Base-by-base conservation (phyloP, 2,113 vertebrate genomes). In the Puma concolor region DNA sequence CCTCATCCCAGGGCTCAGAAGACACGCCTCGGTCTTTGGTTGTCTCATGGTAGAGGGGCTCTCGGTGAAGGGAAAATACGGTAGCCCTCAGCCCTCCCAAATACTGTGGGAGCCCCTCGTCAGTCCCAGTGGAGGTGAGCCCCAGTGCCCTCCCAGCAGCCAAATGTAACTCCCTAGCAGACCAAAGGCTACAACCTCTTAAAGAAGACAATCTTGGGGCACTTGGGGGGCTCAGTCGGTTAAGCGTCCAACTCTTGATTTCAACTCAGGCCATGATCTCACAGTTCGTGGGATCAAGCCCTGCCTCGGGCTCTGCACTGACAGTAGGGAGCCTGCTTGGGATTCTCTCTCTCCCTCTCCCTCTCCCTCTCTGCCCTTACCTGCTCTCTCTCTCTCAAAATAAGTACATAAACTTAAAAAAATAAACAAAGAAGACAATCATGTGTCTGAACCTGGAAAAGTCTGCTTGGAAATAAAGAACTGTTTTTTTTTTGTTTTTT, bases 401-500 rank as follows among this genome's bases (percentile, higher is more conserved):
- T 60, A 60, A 60, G 8, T 60, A 23, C 21, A 23, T 60, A 23
- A 60, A 23, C 54, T 57, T 57, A 23, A 60, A 60, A 60, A 57
- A 21, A 50, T 50, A 50, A 50, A 50, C 50, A 25, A 64, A 86
- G 66, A 50, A 52, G 31, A 71, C 31, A 27, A 52, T 38, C 21
- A 12, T 5, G 50, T 36, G 38, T 63, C 50, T 93, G 52, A 80
- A 33, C 15, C 60, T 67, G 27, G 93, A 23, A 69, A 91, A 60
- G 25, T 17, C 79, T 25, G 44, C 84, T 67, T 63, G 94, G 88
- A 98, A 95, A 36, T n/a, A 74, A 92, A 96, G 36, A n/a, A 36
- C 15, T 36, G 69, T 85, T 54, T 97, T 87, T 82, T 96, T 36
- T 36, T 36, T n/a, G n/a, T 2, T 36, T 36, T 36, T 67, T 72